These are phyloP conservation scores for Rhynchotus rufescens DNA, from an alignment of 2,797 vertebrate species.

Conservation along the genomic window DNA sequence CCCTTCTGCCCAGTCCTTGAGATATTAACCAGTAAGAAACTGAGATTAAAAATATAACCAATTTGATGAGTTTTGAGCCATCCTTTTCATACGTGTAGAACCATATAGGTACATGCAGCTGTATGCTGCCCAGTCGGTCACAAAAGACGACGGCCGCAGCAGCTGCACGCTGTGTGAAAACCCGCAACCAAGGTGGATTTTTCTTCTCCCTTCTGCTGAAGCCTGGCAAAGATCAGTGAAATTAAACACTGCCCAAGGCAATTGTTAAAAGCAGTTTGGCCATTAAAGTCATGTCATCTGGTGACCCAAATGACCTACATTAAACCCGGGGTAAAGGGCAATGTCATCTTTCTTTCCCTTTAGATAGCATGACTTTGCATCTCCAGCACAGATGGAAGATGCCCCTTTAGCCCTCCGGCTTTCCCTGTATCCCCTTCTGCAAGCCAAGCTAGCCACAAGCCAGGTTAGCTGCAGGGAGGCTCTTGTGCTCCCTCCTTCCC, in stretches of 20 bases:
- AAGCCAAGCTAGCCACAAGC: neutral
- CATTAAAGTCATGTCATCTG: slow-evolving; percentile 72
- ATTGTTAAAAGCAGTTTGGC: slow-evolving; percentile 65
- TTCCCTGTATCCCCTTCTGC: neutral
- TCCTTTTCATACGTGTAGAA: neutral
- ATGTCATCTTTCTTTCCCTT: slow-evolving; percentile 59
- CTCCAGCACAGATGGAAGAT: slow-evolving; percentile 53
- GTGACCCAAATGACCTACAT: slow-evolving; percentile 70
- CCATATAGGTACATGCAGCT: neutral
- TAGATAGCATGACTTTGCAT: slow-evolving; percentile 45
- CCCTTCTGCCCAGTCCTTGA: neutral
- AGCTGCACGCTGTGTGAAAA: neutral
- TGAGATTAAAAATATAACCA: neutral
- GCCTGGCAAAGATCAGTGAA: slow-evolving; percentile 62
- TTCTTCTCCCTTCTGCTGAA: slow-evolving; percentile 25
- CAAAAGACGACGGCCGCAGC: slow-evolving; percentile 25
- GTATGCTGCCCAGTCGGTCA: neutral
- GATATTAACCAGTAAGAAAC: neutral
- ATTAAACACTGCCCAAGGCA: slow-evolving; percentile 63
- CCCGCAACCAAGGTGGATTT: slow-evolving; percentile 35
- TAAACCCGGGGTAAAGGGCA: slow-evolving; percentile 69
- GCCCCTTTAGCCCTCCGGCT: neutral
- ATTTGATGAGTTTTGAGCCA: neutral
- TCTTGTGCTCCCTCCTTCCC: neutral
- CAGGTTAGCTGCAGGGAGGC: neutral